These are phyloP conservation scores for Platyscapa corneri DNA, from an alignment of 1,140 invertebrate genomes.

Conservation along the genomic window DNA sequence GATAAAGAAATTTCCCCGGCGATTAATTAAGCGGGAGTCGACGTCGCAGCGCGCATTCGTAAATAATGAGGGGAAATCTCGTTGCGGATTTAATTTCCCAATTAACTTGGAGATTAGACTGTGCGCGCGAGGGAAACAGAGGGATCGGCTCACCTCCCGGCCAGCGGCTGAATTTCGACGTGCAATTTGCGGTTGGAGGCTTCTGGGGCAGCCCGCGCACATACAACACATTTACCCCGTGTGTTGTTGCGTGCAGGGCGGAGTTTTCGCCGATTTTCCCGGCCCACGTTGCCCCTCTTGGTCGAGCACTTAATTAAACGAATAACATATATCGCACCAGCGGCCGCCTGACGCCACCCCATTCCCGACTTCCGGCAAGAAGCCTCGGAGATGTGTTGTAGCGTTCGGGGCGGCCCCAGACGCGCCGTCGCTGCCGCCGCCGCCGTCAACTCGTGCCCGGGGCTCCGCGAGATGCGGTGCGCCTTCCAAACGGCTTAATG, in stretches of 20 bases:
- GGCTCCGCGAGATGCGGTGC: not conserved
- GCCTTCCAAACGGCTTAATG: slow-evolving; percentile 8
- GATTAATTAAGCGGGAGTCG: slow-evolving; percentile 40
- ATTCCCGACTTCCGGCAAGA: not conserved
- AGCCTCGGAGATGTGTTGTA: not conserved
- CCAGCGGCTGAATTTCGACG: slow-evolving; percentile 33
- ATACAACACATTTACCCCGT: not conserved
- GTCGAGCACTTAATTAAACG: slow-evolving; percentile 49
- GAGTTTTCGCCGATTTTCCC: not conserved
- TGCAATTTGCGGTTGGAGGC: slow-evolving; percentile 8
- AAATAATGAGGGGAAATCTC: slow-evolving; percentile 47
- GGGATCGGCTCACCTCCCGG: not conserved
- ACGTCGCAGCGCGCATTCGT: slow-evolving; percentile 32
- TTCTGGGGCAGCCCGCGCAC: not conserved
- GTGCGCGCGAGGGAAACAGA: not conserved
- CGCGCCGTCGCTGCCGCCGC: too few species aligned
- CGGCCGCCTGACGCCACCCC: not conserved
- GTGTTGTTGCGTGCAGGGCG: not conserved
- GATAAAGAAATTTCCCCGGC: slow-evolving; percentile 41
- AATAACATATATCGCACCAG: slow-evolving; percentile 37
- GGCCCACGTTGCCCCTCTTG: not conserved
- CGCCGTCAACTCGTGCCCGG: not conserved
- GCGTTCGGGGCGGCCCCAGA: not conserved
- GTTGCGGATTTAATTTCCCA: slow-evolving; percentile 48
- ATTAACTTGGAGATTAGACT: slow-evolving; percentile 50